Evolutionary conservation across 2,113 vertebrate species (phyloP).

Genomic region (Gymnocephalus cernua): DNA sequence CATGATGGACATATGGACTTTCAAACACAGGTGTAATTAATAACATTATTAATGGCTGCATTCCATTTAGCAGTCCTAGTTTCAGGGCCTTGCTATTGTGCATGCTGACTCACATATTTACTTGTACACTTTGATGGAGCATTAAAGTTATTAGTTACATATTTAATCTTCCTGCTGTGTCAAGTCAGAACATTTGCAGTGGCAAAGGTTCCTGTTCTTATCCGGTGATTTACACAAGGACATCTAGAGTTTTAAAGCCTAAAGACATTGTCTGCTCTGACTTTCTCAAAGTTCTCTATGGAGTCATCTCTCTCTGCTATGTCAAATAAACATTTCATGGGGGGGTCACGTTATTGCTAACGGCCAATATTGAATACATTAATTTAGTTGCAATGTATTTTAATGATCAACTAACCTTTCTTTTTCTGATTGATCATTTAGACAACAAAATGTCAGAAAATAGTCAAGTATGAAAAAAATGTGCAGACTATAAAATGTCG

Average conservation of each 20-base stretch:
- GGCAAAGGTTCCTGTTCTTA: not conserved
- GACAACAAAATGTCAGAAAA: not conserved
- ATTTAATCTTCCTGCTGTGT: not conserved
- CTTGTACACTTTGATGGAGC: not conserved
- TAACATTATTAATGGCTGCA: not conserved
- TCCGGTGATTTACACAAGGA: not conserved
- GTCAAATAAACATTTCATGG: not conserved
- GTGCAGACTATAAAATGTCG: not conserved
- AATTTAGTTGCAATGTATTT: not conserved
- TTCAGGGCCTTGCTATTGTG: not conserved
- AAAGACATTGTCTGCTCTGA: not conserved
- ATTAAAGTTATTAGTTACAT: not conserved
- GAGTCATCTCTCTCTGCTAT: not conserved
- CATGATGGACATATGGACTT: constrained; percentile 1
- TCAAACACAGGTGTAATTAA: not conserved
- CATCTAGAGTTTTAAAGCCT: not conserved
- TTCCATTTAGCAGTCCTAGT: not conserved
- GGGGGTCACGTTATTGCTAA: not conserved
- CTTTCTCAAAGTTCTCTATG: not conserved
- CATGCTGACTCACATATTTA: not conserved
- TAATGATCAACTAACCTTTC: not conserved
- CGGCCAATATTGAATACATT: not conserved
- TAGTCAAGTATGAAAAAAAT: not conserved
- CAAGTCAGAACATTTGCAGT: not conserved
- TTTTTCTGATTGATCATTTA: not conserved